These are phyloP conservation scores for Metacarcinus magister DNA, from an alignment of 2,888 invertebrate genomes.

Conservation along the genomic window DNA sequence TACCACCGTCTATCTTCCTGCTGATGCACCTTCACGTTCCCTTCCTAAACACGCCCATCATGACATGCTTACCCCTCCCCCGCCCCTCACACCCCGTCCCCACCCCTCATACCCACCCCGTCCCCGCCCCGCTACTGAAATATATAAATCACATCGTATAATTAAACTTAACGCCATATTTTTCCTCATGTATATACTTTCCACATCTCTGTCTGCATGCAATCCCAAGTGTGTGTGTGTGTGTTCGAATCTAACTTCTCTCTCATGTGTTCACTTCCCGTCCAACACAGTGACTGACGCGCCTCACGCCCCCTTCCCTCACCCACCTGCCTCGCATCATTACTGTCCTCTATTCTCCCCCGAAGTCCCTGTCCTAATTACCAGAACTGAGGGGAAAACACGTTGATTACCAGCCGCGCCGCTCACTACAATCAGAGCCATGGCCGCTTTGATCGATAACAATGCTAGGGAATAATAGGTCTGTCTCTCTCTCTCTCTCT, in stretches of 20 bases:
- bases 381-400: not conserved
- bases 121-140: not conserved
- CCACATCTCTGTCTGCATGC: no score
- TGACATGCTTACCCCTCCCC: not conserved
- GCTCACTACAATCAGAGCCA: not conserved
- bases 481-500: conserved; percentile 2
- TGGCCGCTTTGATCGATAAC: not conserved
- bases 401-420: not conserved
- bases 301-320: not conserved
- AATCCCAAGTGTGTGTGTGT: no score
- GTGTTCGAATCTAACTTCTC: not conserved
- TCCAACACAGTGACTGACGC: not conserved
- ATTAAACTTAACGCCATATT: not conserved
- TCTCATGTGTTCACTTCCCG: not conserved
- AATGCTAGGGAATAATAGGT: not conserved
- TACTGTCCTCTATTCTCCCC: not conserved
- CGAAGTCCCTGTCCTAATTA: not conserved
- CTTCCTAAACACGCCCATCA: not conserved
- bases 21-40: not conserved
- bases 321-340: not conserved
- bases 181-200: no score
- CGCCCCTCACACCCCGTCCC: no score
- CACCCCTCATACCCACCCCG: no score
- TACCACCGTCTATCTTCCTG: not conserved
- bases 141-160: not conserved